A percentile compares a stretch with the other conserved stretches of the same genome.
Evolutionary conservation across 2,797 vertebrate genomes (phyloP).

Genomic region (Lagodon rhomboides): DNA sequence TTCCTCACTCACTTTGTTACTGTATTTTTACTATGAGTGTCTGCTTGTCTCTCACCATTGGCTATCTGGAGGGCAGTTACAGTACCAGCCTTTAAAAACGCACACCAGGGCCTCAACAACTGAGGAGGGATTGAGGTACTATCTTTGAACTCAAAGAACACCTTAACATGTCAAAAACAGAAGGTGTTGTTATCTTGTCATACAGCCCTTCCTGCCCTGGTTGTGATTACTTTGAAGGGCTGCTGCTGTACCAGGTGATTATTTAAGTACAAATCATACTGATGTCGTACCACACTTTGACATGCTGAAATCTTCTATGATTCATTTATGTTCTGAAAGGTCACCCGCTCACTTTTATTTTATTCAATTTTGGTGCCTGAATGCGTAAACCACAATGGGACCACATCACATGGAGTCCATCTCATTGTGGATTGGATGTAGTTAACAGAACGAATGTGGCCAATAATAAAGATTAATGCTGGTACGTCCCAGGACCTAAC

Average conservation of each 20-base stretch:
- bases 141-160: slow-evolving; percentile 18
- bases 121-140: background rate
- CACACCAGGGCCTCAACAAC: background rate
- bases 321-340: slow-evolving; percentile 22
- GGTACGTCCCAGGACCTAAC: slow-evolving; percentile 1
- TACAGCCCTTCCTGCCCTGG: background rate
- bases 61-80: slow-evolving; percentile 14
- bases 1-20: slow-evolving; percentile 46
- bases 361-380: slow-evolving; percentile 27
- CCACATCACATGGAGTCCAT: background rate
- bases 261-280: slow-evolving; percentile 2
- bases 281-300: slow-evolving; percentile 30
- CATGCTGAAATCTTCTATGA: slow-evolving; percentile 10
- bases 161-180: slow-evolving; percentile 5
- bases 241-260: slow-evolving; percentile 32
- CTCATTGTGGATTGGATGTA: slow-evolving; percentile 17
- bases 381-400: slow-evolving; percentile 17
- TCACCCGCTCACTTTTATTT: slow-evolving; percentile 34
- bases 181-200: background rate
- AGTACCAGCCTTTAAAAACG: slow-evolving; percentile 13
- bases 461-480: slow-evolving; percentile 19
- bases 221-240: slow-evolving; percentile 8
- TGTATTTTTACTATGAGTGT: slow-evolving; percentile 41
- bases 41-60: slow-evolving; percentile 33
- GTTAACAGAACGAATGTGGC: slow-evolving; percentile 24